Conservation (phyloP, 1,140 invertebrate species). For the Globodera rostochiensis region DNA sequence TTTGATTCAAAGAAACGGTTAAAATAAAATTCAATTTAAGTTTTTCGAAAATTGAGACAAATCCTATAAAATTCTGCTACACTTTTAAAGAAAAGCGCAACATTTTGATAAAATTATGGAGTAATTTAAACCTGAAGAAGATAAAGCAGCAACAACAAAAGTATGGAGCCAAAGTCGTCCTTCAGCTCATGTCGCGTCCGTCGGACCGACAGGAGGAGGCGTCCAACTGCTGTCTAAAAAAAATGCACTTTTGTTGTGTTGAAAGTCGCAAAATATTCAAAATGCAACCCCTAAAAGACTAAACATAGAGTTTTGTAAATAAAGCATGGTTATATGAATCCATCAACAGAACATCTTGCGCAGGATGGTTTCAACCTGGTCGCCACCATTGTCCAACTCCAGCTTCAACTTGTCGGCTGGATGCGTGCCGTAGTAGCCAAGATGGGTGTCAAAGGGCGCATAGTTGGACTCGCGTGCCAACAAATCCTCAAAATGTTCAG, state of each 20-base stretch:
- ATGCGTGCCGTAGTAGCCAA: not conserved
- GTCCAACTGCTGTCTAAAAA: conserved; percentile 39
- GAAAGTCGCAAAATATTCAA: conserved; percentile 1
- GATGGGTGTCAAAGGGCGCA: not conserved
- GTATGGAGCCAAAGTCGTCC: conserved; percentile 63
- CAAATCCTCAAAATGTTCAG: conserved; percentile 5
- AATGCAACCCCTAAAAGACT: not conserved
- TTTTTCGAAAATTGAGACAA: too few relatives aligned
- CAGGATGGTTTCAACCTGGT: not conserved
- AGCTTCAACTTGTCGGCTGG: not conserved
- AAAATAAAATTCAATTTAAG: not conserved
- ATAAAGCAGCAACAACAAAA: conserved; percentile 60
- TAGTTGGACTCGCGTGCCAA: conserved; percentile 1
- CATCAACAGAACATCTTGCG: too few relatives aligned
- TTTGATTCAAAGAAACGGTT: not conserved
- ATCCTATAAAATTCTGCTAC: too few relatives aligned
- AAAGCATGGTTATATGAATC: too few relatives aligned
- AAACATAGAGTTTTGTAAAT: not conserved
- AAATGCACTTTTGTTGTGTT: not conserved
- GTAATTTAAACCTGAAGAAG: conserved; percentile 54
- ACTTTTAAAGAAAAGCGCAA: too few relatives aligned
- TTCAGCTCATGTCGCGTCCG: conserved; percentile 56
- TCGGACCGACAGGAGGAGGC: conserved; percentile 45
- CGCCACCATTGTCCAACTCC: not conserved
- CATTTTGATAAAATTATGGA: too few relatives aligned